Evolutionary conservation across 2,113 vertebrate species (phyloP).

Genomic region (Amblyornis subalaris): DNA sequence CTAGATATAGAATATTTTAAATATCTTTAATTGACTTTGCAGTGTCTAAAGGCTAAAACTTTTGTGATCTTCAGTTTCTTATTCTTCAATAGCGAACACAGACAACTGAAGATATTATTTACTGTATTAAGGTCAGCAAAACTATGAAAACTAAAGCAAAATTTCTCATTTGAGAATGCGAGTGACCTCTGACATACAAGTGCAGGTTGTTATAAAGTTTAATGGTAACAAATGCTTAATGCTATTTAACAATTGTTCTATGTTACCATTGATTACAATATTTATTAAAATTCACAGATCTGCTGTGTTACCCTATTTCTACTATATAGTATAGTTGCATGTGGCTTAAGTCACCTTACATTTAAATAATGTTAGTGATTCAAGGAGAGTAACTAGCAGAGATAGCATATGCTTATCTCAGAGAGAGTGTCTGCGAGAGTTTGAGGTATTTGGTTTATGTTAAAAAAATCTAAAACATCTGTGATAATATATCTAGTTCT

Average conservation of each 20-base stretch:
- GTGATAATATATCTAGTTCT: background rate
- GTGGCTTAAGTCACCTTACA: background rate
- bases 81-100: background rate
- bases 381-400: background rate
- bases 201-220: background rate
- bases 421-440: background rate
- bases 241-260: background rate
- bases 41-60: background rate
- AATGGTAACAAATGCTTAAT: background rate
- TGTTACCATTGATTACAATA: background rate
- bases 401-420: background rate
- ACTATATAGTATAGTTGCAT: background rate
- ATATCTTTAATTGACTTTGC: background rate
- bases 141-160: background rate
- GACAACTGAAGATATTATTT: background rate
- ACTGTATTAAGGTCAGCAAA: background rate
- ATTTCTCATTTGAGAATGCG: background rate
- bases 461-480: background rate
- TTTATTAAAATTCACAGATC: background rate
- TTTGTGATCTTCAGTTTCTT: background rate
- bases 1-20: background rate
- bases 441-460: background rate
- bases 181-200: background rate
- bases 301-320: background rate
- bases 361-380: background rate